phyloP scores from a whole-genome alignment of 1,140 invertebrate genomes.

The Papilio glaucus region DNA sequence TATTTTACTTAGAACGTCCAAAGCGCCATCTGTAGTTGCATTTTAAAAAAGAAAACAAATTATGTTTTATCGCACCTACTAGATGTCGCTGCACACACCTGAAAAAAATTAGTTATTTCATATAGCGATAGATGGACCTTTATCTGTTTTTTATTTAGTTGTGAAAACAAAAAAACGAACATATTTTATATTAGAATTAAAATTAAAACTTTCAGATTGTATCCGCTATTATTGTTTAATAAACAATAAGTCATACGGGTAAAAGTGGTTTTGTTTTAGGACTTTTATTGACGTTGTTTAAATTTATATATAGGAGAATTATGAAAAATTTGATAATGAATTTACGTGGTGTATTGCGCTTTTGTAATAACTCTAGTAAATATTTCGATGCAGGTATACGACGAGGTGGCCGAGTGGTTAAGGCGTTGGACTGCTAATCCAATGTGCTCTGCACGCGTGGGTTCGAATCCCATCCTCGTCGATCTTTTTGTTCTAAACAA shows the following conservation, averaged over 20 bases:
- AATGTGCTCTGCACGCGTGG: slow-evolving; percentile 90
- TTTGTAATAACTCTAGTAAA: slow-evolving; percentile 51
- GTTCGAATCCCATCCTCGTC: slow-evolving; percentile 95
- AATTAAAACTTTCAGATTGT: neutral
- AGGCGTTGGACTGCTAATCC: slow-evolving; percentile 93
- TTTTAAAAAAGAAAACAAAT: neutral
- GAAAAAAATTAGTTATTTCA: neutral
- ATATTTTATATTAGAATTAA: neutral
- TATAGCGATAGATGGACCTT: neutral
- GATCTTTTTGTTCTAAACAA: slow-evolving; percentile 54
- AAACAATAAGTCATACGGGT: too few species aligned
- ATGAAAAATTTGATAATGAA: too few species aligned
- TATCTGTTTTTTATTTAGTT: neutral
- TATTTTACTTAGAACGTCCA: neutral
- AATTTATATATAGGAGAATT: too few species aligned
- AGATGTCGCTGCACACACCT: neutral
- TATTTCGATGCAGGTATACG: slow-evolving; percentile 57
- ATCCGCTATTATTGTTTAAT: too few species aligned
- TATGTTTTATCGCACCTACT: neutral
- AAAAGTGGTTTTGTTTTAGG: too few species aligned
- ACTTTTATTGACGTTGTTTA: too few species aligned
- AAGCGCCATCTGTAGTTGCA: neutral
- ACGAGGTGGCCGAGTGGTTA: slow-evolving; percentile 95
- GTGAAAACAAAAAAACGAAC: neutral
- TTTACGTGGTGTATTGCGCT: slow-evolving; percentile 51